Conservation (phyloP, 1,140 invertebrate genomes). For the Zelostemma sp. region DNA sequence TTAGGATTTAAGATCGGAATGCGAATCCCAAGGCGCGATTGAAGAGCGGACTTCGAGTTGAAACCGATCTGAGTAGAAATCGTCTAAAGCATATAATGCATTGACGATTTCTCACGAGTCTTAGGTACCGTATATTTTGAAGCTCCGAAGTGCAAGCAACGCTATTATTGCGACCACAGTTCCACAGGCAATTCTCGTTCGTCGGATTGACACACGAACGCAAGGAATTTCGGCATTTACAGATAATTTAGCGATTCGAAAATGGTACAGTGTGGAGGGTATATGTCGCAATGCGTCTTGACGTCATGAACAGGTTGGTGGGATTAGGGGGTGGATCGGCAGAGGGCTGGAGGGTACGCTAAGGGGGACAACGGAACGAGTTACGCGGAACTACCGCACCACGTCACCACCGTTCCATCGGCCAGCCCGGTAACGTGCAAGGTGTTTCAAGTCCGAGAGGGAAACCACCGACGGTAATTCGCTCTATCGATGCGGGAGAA, state of each 20-base stretch:
- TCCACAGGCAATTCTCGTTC: not conserved
- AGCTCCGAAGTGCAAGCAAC: too few species aligned
- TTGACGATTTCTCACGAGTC: too few species aligned
- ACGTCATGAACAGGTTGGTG: slow-evolving; percentile 63
- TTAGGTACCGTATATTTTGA: too few species aligned
- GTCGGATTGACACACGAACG: not conserved
- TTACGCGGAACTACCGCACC: slow-evolving; percentile 39
- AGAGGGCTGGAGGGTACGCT: slow-evolving; percentile 19
- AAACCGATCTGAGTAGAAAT: too few species aligned
- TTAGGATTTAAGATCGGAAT: too few species aligned
- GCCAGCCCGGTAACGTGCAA: slow-evolving; percentile 11
- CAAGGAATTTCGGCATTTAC: slow-evolving; percentile 15
- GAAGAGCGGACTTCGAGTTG: too few species aligned
- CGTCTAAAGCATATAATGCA: too few species aligned
- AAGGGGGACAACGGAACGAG: slow-evolving; percentile 27
- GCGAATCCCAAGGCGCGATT: too few species aligned
- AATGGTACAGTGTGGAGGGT: slow-evolving; percentile 53
- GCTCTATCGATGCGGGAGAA: slow-evolving; percentile 3
- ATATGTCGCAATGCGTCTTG: slow-evolving; percentile 69
- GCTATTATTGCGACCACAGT: too few species aligned
- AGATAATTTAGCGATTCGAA: slow-evolving; percentile 37
- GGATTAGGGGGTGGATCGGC: slow-evolving; percentile 42
- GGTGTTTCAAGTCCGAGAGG: slow-evolving; percentile 25
- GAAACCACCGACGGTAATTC: slow-evolving; percentile 18
- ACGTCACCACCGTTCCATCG: slow-evolving; percentile 49